Evolutionary conservation across 2,888 invertebrate species (phyloP).

Genomic region (Mechanitis mazaeus): DNA sequence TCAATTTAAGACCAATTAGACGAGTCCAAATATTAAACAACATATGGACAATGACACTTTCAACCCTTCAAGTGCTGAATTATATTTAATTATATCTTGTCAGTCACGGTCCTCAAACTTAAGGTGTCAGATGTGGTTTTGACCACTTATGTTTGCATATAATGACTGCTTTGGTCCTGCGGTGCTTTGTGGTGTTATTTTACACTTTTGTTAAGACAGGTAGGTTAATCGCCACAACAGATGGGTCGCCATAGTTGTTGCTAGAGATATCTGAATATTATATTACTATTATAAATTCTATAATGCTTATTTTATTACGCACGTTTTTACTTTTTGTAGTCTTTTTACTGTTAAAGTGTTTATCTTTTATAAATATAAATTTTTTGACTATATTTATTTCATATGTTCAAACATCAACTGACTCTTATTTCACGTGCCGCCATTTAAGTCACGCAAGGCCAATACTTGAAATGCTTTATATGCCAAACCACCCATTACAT

Average conservation of each 20-base stretch:
- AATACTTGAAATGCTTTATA: conserved; percentile 14
- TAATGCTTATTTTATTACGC: too few species aligned
- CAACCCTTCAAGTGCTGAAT: conserved; percentile 59
- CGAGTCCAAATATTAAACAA: conserved; percentile 30
- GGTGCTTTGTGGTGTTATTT: conserved; percentile 53
- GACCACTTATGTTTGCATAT: conserved; percentile 60
- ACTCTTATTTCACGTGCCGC: conserved; percentile 6
- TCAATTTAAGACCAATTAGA: conserved; percentile 22
- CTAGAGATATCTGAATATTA: neutral
- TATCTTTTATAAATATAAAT: too few species aligned
- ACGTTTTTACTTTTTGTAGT: too few species aligned
- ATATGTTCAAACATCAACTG: neutral
- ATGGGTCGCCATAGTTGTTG: conserved; percentile 28
- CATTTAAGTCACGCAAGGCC: conserved; percentile 7
- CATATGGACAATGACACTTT: conserved; percentile 67
- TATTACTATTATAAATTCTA: too few species aligned
- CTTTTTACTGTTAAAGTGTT: too few species aligned
- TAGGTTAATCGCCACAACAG: conserved; percentile 35
- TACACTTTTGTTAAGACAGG: conserved; percentile 43
- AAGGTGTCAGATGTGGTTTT: conserved; percentile 69
- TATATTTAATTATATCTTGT: conserved; percentile 61
- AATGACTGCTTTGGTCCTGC: conserved; percentile 43
- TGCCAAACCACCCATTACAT: conserved; percentile 26
- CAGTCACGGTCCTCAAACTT: conserved; percentile 54
- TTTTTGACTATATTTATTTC: neutral